Evolutionary conservation across 2,888 invertebrate genomes (phyloP), one percentile per base, ranked within the genome.

Genomic region (Noctua comes): DNA sequence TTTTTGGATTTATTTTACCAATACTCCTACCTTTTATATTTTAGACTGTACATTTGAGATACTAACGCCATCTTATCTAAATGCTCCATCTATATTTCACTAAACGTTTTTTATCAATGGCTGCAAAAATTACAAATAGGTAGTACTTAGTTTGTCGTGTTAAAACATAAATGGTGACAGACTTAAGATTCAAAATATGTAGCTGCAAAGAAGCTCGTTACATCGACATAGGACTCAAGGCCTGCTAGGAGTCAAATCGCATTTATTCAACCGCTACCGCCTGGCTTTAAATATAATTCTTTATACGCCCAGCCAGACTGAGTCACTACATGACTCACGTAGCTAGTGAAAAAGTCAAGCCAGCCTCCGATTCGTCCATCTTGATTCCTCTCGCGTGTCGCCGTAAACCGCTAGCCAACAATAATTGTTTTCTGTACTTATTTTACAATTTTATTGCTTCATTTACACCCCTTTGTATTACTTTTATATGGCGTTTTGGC

Each of bases 161-260:
- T 36, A 36, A 69, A 6, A 72, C 36, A 27, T 62, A 59, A 36
- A 68, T 48, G 16, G 57, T 46, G n/a, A 48, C 40, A 31, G 43
- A 64, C 24, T 77, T 72, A 48, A 51, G 27, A 73, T 76, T 31
- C 46, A 76, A 84, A 84, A 77, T 69, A 70, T 68, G 54, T 70
- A 72, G 71, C 57, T 72, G 54, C 84, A 68, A 69, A 51, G 65
- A 24, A 71, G 70, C 84, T 86, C 69, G 82, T 88, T 86, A 84
- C 82, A 85, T 91, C 89, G 90, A 89, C 90, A 91, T 90, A 90
- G 86, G 88, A 85, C 86, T 90, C 93, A 95, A 94, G 93, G 93
- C 86, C 90, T 91, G 88, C 89, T 86, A 86, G 85, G 91, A 90
- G 88, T 91, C 91, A 88, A 89, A 89, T 91, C 90, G 87, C 88